These are phyloP conservation scores for Heliconius erato DNA, from an alignment of 2,888 invertebrate genomes.

Conservation along the genomic window DNA sequence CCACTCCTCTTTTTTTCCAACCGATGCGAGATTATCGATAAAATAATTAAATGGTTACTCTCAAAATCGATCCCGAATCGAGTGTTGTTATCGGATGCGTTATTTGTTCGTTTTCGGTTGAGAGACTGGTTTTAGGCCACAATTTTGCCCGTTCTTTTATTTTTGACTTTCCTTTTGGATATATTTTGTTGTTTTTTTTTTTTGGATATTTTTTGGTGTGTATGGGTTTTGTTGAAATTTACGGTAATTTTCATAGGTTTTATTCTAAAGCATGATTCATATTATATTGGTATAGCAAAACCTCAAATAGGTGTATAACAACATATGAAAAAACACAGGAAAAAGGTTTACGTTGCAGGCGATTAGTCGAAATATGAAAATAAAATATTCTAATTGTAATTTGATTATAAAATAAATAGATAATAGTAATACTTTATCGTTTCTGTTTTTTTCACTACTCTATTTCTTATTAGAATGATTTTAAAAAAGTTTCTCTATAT, in stretches of 20 bases:
- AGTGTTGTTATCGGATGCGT: conserved; percentile 83
- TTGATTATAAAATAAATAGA: too few relatives aligned
- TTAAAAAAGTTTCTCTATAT: too few relatives aligned
- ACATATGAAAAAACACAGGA: too few relatives aligned
- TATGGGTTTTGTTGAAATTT: neutral
- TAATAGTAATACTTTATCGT: too few relatives aligned
- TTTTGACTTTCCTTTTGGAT: conserved; percentile 19
- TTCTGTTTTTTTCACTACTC: too few relatives aligned
- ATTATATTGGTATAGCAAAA: neutral
- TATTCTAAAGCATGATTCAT: neutral
- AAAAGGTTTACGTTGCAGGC: too few relatives aligned
- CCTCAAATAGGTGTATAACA: too few relatives aligned
- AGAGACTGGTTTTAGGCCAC: conserved; percentile 54
- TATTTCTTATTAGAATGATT: too few relatives aligned
- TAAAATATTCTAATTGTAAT: too few relatives aligned
- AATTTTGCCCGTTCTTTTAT: conserved; percentile 26
- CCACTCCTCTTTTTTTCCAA: conserved; percentile 77
- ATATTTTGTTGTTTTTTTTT: conserved; percentile 11
- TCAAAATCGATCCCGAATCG: conserved; percentile 85
- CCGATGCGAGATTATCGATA: conserved; percentile 85
- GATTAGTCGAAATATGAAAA: too few relatives aligned
- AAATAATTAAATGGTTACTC: conserved; percentile 87
- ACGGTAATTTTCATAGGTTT: neutral
- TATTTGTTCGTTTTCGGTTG: conserved; percentile 81
- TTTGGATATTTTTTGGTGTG: neutral